Base-by-base conservation (phyloP, 2,797 vertebrate species). In the Diplodus sargus region DNA sequence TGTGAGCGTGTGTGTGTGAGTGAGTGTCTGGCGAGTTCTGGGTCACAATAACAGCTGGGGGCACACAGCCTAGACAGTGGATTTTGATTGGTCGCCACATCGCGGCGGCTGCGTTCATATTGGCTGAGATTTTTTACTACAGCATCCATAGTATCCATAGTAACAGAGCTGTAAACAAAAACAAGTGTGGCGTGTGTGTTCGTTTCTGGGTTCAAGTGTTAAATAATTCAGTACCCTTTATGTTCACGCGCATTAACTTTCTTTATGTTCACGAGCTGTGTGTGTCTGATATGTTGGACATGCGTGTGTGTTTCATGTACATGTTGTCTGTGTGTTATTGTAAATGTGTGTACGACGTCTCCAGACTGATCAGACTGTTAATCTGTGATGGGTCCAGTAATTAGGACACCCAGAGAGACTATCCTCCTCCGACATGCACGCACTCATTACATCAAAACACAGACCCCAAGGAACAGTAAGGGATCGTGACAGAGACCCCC, bases 11-110 rank as follows among this genome's bases (percentile, higher is more conserved):
- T 82, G 78, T 65, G 47, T 49, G 75, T 58, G 68, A 53, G 70
- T 70, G 72, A 59, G 48, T 78, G 81, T 87, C 70, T 90, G 77
- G 39, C 30, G 74, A 86, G 83, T 94, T 93, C 92, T 94, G 83
- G 93, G 93, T 93, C 93, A 93, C 87, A 92, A 91, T 92, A 92
- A 93, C 92, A 93, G 90, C 93, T 93, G 84, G 89, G 86, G 90
- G 92, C 90, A 23, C 52, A 25, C 60, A 67, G 85, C 75, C 88
- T 59, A 91, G 90, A 89, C 89, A 79, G 67, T 79, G 4, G 30
- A 58, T 59, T 78, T 16, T 85, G 87, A 94, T 94, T 93, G 92
- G 92, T 49, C 13, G 43, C 15, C 70, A 34, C 67, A 49, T 23
- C 72, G 25, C 56, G 16, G 39, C 8, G 13, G 17, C 74, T 72